These are phyloP conservation scores for Actinemys pallida DNA, from an alignment of 2,113 vertebrate species.

Conservation along the genomic window DNA sequence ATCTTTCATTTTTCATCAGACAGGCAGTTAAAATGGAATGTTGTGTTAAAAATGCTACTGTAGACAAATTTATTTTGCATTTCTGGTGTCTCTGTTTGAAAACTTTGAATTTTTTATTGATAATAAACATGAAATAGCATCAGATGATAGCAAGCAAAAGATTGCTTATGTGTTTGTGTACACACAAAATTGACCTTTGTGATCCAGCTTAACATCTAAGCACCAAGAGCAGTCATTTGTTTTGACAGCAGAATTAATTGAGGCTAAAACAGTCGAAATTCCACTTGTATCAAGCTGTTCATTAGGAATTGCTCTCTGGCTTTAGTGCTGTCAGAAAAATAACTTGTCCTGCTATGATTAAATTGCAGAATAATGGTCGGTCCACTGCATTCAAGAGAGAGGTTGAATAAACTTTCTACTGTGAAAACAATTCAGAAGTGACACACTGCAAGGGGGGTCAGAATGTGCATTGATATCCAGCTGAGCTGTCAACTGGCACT, in stretches of 20 bases:
- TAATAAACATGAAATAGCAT: constrained; percentile 60
- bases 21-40: neutral
- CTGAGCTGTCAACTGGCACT: constrained; percentile 93
- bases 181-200: constrained; percentile 85
- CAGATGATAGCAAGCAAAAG: constrained; percentile 72
- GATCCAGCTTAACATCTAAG: constrained; percentile 82
- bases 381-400: constrained; percentile 86
- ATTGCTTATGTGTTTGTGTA: constrained; percentile 79
- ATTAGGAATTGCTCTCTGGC: constrained; percentile 88
- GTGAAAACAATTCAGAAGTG: constrained; percentile 93
- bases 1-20: neutral
- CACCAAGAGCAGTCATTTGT: constrained; percentile 89
- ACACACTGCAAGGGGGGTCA: constrained; percentile 86
- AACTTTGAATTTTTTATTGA: constrained; percentile 36
- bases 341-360: constrained; percentile 87
- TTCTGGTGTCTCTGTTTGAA: constrained; percentile 40
- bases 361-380: constrained; percentile 86
- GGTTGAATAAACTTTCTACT: constrained; percentile 97
- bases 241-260: constrained; percentile 97
- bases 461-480: constrained; percentile 91
- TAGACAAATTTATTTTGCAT: neutral
- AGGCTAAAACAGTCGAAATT: constrained; percentile 92
- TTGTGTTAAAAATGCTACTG: neutral
- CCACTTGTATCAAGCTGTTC: constrained; percentile 90
- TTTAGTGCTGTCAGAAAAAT: constrained; percentile 93